Conservation (phyloP, 2,888 invertebrate genomes). For the Nymphalis polychloros region DNA sequence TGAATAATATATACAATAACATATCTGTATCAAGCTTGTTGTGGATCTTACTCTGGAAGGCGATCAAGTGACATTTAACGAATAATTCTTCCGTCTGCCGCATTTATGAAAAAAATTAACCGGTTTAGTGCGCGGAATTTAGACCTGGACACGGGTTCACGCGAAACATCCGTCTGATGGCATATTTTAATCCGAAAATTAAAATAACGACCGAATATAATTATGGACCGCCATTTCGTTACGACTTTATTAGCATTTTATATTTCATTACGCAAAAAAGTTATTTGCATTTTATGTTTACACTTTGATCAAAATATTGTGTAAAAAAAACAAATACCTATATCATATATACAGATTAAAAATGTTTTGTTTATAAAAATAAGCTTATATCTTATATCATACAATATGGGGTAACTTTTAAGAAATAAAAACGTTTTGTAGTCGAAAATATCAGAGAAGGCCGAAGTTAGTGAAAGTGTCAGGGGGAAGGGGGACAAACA, state of each 20-base stretch:
- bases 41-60: constrained; percentile 54
- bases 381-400: too few relatives aligned
- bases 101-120: constrained; percentile 48
- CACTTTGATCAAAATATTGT: not conserved
- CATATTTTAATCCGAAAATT: not conserved
- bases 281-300: constrained; percentile 5
- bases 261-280: constrained; percentile 2
- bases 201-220: constrained; percentile 4
- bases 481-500: constrained; percentile 56
- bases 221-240: not conserved
- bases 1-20: not conserved
- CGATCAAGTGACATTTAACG: constrained; percentile 74
- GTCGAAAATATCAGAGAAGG: constrained; percentile 56
- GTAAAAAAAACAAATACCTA: not conserved
- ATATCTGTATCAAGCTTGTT: constrained; percentile 12
- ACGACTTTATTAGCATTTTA: not conserved
- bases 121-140: constrained; percentile 47
- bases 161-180: constrained; percentile 24
- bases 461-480: constrained; percentile 71
- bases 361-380: too few relatives aligned
- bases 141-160: constrained; percentile 15
- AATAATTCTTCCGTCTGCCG: constrained; percentile 58
- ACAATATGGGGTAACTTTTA: not conserved
- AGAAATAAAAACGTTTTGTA: constrained; percentile 38
- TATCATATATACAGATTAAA: not conserved